Evolutionary conservation across 2,888 invertebrate genomes (phyloP).

Genomic region (Phortica okadai): DNA sequence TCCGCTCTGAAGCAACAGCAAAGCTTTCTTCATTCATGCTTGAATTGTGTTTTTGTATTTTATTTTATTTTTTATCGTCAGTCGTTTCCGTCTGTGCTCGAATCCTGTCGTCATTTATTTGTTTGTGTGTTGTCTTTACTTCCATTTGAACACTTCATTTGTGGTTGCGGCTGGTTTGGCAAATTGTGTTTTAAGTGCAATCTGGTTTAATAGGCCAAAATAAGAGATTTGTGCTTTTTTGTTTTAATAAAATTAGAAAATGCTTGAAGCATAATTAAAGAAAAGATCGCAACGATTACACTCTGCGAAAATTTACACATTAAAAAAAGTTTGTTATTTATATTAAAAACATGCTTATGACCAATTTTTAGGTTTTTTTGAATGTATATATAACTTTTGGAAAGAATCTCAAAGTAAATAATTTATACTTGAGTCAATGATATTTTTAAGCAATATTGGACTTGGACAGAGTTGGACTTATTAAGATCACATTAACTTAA

Average conservation of each 20-base stretch:
- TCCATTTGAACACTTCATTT: slow-evolving; percentile 25
- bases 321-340: too few relatives aligned
- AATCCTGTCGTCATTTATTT: slow-evolving; percentile 1
- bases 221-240: neutral
- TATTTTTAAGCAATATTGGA: too few relatives aligned
- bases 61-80: neutral
- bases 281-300: too few relatives aligned
- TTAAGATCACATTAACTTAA: too few relatives aligned
- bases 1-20: neutral
- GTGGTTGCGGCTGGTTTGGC: slow-evolving; percentile 21
- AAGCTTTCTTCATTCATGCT: neutral
- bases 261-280: neutral
- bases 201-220: slow-evolving; percentile 7
- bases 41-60: neutral
- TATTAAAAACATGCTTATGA: too few relatives aligned
- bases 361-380: too few relatives aligned
- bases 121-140: slow-evolving; percentile 13
- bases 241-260: neutral
- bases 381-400: too few relatives aligned
- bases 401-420: too few relatives aligned
- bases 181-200: slow-evolving; percentile 17
- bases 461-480: too few relatives aligned
- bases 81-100: neutral
- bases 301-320: too few relatives aligned
- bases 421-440: too few relatives aligned